Percentiles rank a stretch among this genome's conserved stretches.
Conservation (phyloP, 1,140 invertebrate species). For the Grapholita molesta region DNA sequence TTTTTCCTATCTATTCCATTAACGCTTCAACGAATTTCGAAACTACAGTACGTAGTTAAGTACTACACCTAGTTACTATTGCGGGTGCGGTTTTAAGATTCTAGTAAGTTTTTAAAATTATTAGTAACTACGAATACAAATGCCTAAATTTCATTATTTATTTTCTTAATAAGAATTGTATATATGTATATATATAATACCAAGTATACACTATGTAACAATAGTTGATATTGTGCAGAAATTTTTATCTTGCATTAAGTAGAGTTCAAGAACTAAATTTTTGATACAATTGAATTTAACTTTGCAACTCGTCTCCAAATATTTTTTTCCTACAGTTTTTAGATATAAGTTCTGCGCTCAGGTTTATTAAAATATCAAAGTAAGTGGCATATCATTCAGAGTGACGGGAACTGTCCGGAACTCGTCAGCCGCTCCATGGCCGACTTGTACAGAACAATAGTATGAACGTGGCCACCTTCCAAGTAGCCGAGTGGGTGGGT, state of each 20-base stretch:
- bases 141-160: no score
- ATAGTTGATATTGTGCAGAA: no score
- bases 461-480: conserved; percentile 11
- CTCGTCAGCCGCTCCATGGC: not conserved
- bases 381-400: conserved; percentile 9
- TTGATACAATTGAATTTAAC: no score
- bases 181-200: no score
- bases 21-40: conserved; percentile 2
- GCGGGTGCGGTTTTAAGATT: no score
- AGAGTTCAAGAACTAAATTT: no score
- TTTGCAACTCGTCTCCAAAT: not conserved
- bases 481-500: conserved; percentile 12
- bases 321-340: not conserved
- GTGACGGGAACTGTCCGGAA: conserved; percentile 6
- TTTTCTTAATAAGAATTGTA: no score
- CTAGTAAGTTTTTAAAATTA: no score
- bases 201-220: no score
- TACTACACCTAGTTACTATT: no score
- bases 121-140: no score
- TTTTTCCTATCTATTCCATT: conserved; percentile 14
- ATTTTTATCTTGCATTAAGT: no score
- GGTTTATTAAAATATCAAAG: not conserved
- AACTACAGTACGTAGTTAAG: not conserved
- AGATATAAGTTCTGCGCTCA: not conserved
- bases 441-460: conserved; percentile 12